Base-by-base conservation (phyloP, 2,888 invertebrate genomes). In the Melanostoma mellinum region DNA sequence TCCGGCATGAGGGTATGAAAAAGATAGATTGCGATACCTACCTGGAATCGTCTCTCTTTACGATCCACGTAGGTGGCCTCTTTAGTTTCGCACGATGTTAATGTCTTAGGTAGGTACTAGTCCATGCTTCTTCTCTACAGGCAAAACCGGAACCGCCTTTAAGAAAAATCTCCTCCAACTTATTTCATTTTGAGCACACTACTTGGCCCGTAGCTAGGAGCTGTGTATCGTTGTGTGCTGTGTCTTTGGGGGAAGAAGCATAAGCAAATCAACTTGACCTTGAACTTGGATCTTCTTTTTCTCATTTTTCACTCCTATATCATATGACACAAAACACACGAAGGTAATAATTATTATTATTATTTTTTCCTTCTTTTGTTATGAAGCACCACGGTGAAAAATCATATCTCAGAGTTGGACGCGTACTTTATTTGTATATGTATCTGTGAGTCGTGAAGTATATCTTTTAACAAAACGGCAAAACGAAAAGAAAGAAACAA, bases 251-350 rank as follows among this genome's bases (percentile, higher is more conserved):
- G 67, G 55, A 67, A 53, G 9, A 46, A 52, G 36, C 3, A 72
- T 35, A 60, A 44, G 65, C 35, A 65, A 65, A 65, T 60, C 68
- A 44, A 52, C 60, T 84, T 84, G 84, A 75, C 84, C 79, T 79
- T 84, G 84, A 79, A 84, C 79, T 84, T 84, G 67, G 67, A 67
- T 73, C 63, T 68, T 73, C 60, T 68, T 63, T 69, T 69, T 63
- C 78, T 73, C 52, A 76, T 67, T 67, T 72, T 71, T 50, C 72
- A 72, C 40, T 44, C 52, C 61, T 40, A 53, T 55, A 73, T 73
- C 61, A 48, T 32, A 61, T 79, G 65, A 65, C 68, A 73, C 50
- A 40, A 48, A 58, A 40, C 71, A 53, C 63, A 71, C 44, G 60
- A 56, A 67, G 81, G 72, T 72, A 67, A 76, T 77, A 67, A 81